Conservation (phyloP, 2,888 invertebrate genomes). For the Drosophila trichaetosa region DNA sequence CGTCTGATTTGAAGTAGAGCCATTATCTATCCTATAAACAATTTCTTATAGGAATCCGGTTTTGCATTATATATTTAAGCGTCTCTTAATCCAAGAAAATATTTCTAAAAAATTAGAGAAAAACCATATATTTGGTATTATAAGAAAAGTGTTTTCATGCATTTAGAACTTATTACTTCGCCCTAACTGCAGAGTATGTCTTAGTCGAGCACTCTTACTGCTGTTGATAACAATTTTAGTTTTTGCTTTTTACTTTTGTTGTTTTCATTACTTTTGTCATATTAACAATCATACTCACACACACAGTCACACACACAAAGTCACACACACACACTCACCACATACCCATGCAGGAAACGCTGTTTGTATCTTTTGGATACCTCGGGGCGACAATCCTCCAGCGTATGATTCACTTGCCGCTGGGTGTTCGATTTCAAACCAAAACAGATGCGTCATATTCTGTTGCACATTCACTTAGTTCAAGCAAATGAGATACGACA, state of each 20-base stretch:
- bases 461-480: slow-evolving; percentile 13
- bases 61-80: background rate
- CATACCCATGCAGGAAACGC: slow-evolving; percentile 60
- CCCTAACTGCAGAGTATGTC: background rate
- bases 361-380: slow-evolving; percentile 46
- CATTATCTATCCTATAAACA: background rate
- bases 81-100: background rate
- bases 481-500: slow-evolving; percentile 18
- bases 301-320: background rate
- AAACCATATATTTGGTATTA: background rate
- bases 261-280: slow-evolving; percentile 50
- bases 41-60: background rate
- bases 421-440: slow-evolving; percentile 46
- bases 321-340: background rate
- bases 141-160: background rate
- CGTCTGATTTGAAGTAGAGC: background rate
- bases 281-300: background rate
- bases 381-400: slow-evolving; percentile 10
- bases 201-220: background rate
- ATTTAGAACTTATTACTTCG: background rate
- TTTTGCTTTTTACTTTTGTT: slow-evolving; percentile 25
- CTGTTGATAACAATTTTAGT: background rate
- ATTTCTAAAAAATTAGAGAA: background rate
- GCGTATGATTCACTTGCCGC: slow-evolving; percentile 58
- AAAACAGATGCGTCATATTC: slow-evolving; percentile 75